Evolutionary conservation across 2,888 invertebrate species (phyloP), one percentile per base, ranked within the genome.

Genomic region (Antitype chi): DNA sequence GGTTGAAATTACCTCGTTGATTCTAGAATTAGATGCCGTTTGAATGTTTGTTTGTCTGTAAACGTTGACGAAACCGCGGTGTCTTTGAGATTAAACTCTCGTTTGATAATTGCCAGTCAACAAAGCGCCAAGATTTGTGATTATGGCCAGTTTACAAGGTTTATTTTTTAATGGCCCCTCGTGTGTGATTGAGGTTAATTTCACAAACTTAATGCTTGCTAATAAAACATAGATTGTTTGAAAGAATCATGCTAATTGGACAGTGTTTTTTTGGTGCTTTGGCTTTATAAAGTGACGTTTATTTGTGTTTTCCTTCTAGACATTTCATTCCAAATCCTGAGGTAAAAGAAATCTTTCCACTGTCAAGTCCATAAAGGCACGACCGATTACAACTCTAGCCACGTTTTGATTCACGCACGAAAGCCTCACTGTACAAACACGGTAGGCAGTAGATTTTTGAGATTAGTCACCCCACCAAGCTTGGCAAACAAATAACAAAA

Each of bases 11-110:
- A 57, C 78, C 74, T 53, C 43, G 69, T 11, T 32, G 66, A 55
- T n/a, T 66, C 67, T 79, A 5, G 55, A 74, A 79, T 86, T 59
- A 86, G 68, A 75, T 72, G 79, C 73, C 80, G 82, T 88, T 83
- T 84, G 85, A 83, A 86, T 89, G 82, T 90, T 90, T 91, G 92
- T 88, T 80, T 87, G 90, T 89, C 87, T 89, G 92, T 91, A 91
- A 93, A 94, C 91, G 93, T 91, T 95, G 94, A 93, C 93, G 94
- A 94, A 94, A 94, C 92, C 90, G 90, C 95, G 95, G 95, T 91
- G 89, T 92, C 95, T 96, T 96, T 95, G 94, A 94, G 95, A 95
- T 95, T 95, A 95, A 93, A 93, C 90, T 92, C 91, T 90, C 89
- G 88, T 94, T 95, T 94, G 93, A 95, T 95, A 94, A 95, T 95